Base-by-base conservation (phyloP, 2,113 vertebrate species). In the Phasianus colchicus region DNA sequence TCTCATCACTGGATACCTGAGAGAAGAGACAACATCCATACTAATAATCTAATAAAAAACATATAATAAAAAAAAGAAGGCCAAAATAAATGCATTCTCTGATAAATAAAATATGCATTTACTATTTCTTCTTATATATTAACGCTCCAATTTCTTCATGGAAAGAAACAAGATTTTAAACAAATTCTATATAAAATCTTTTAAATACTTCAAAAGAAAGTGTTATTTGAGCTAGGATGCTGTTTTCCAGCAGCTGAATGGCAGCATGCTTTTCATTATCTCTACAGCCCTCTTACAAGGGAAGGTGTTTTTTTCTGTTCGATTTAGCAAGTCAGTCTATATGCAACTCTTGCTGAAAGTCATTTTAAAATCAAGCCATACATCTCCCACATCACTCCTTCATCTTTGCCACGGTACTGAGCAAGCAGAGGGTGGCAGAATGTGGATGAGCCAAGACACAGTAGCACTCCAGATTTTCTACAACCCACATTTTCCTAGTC, bases 381-480 rank as follows among this genome's bases (percentile, higher is more conserved):
- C 42, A 77, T 11, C 69, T 88, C 65, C 58, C 30, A 75, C 48
- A 72, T 55, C 18, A 4, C 47, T 90, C 57, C 67, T 83, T 86
- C 47, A 30, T 83, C 90, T 92, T 45, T 45, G 20, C 74, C 52
- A 81, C 54, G 83, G 22, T 30, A 74, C 6, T 75, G 21, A 69
- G 64, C 16, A 38, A 78, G 52, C 76, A 88, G 92, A 95, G 89
- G 83, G 75, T 78, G 43, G 29, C 52, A 90, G 43, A 83, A n/a
- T 20, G 61, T 16, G 24, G 38, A 88, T 75, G 32, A 95, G 52
- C 69, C 94, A 94, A 89, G 84, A 86, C 55, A 52, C 48, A 54
- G 43, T 34, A 94, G 64, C 69, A 57, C 83, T 95, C 58, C 86
- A 91, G 78, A 83, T 86, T 94, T 89, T 72, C 57, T 86, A 81